Evolutionary conservation across 2,113 vertebrate species (phyloP), one percentile per base, ranked within the genome.

Genomic region (Ctenodactylus gundi): DNA sequence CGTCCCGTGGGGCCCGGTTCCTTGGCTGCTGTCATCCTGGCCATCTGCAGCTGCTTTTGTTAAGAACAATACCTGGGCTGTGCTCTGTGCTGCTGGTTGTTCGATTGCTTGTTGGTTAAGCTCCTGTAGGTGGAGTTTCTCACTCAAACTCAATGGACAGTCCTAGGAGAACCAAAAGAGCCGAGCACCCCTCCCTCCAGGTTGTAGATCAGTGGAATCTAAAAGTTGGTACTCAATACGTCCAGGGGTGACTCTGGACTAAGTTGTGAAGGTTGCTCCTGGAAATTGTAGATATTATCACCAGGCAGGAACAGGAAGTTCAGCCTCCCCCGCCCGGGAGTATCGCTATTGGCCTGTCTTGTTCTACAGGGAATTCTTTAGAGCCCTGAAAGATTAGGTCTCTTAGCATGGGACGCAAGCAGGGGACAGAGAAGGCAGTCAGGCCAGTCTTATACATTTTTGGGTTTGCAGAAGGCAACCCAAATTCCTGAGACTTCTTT

Each of bases 1-100:
- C 25, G 7, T 6, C 34, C 12, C 1, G 8, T 3, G 0, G 14
- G 20, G 3, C n/a, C 27, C 7, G 39, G 11, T 11, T 20, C 34
- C 53, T 29, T 6, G 3, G n/a, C 36, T 18, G 62, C 5, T 14
- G 5, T 36, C 14, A 0, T 34, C 62, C 34, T 2, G 29, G 46
- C 14, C 12, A 18, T 34, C 31, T 27, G 23, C 2, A 6, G 53
- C 13, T 2, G 21, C 41, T 49, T 55, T 21, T 15, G 13, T 34
- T 21, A n/a, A 57, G 34, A 72, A 17, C 49, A 49, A 11, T 10
- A 13, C 15, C 1, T 31, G 39, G 9, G 11, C 3, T 34, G n/a
- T 29, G 18, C 36, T 39, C 11, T 11, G 8, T 15, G 4, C 0
- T 5, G 34, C 53, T 55, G 46, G 4, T 57, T 23, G 29, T 68